These are phyloP conservation scores for Hyperoplus immaculatus DNA, from an alignment of 2,797 vertebrate genomes.

Conservation along the genomic window DNA sequence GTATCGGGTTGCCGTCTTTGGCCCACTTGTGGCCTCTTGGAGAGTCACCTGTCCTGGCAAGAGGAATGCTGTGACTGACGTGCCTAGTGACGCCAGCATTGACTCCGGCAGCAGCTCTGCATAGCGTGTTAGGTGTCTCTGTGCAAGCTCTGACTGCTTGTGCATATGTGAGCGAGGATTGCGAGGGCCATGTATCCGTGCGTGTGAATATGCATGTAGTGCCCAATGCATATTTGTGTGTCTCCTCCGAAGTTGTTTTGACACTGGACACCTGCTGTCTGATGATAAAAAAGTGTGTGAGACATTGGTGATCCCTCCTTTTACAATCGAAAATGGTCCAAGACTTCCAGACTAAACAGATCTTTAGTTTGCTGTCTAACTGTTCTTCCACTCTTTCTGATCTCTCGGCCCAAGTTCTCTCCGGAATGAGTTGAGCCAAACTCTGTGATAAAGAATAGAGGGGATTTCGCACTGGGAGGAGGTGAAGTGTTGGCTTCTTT, in stretches of 20 bases:
- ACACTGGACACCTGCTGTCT: constrained; percentile 82
- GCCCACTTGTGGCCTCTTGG: constrained; percentile 78
- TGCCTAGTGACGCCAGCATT: constrained; percentile 78
- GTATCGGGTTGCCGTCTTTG: constrained; percentile 84
- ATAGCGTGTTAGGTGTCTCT: constrained; percentile 78
- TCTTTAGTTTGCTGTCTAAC: constrained; percentile 35
- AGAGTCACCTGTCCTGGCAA: constrained; percentile 80
- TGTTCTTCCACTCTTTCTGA: constrained; percentile 38
- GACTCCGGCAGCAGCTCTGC: constrained; percentile 77
- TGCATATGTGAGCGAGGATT: constrained; percentile 52
- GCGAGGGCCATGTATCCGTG: constrained; percentile 52
- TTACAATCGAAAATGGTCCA: constrained; percentile 57
- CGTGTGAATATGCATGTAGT: constrained; percentile 67
- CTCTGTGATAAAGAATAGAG: constrained; percentile 56
- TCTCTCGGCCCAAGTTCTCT: constrained; percentile 40
- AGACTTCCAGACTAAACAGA: constrained; percentile 61
- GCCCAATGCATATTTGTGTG: constrained; percentile 61
- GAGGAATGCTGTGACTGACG: constrained; percentile 85
- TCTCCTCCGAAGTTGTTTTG: constrained; percentile 84
- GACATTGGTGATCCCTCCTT: constrained; percentile 49
- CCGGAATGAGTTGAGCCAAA: constrained; percentile 48
- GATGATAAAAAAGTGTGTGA: constrained; percentile 63
- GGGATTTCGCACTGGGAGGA: constrained; percentile 37
- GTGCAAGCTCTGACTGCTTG: constrained; percentile 45
- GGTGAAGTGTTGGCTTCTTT: constrained; percentile 29